Evolutionary conservation across 2,888 invertebrate genomes (phyloP).

Genomic region (Eilema sororculum): DNA sequence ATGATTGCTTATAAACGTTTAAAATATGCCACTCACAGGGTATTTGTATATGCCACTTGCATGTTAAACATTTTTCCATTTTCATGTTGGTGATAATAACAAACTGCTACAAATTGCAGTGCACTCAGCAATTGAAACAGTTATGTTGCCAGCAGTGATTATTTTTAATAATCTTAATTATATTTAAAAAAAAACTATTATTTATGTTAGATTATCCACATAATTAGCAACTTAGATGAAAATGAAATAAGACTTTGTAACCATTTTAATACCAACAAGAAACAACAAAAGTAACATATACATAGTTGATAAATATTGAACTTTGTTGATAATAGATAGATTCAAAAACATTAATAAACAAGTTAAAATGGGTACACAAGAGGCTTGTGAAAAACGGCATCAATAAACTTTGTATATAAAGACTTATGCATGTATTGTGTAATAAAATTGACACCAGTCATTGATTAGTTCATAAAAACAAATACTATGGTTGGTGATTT

Average conservation of each 20-base stretch:
- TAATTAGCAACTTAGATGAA: not conserved
- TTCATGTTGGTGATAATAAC: not conserved
- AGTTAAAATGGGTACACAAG: slow-evolving; percentile 20
- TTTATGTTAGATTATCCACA: not conserved
- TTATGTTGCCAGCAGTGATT: not conserved
- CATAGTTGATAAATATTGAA: slow-evolving; percentile 29
- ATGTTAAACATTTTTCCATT: not conserved
- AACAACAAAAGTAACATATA: not conserved
- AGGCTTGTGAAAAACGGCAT: slow-evolving; percentile 31
- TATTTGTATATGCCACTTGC: too few relatives aligned
- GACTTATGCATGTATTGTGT: slow-evolving; percentile 20
- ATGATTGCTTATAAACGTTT: not conserved
- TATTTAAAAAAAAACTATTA: slow-evolving; percentile 9
- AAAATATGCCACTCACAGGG: not conserved
- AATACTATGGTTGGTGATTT: slow-evolving; percentile 38
- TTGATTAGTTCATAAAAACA: slow-evolving; percentile 53
- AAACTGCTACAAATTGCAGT: not conserved
- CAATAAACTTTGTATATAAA: slow-evolving; percentile 30
- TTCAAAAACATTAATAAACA: slow-evolving; percentile 18
- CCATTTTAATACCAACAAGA: slow-evolving; percentile 4
- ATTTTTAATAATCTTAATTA: not conserved
- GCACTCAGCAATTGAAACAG: not conserved
- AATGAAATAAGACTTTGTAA: not conserved
- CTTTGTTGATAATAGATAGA: slow-evolving; percentile 23
- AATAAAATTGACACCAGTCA: slow-evolving; percentile 34